Base-by-base conservation (phyloP, 2,797 vertebrate genomes). In the Sebastes kiyomatsui region DNA sequence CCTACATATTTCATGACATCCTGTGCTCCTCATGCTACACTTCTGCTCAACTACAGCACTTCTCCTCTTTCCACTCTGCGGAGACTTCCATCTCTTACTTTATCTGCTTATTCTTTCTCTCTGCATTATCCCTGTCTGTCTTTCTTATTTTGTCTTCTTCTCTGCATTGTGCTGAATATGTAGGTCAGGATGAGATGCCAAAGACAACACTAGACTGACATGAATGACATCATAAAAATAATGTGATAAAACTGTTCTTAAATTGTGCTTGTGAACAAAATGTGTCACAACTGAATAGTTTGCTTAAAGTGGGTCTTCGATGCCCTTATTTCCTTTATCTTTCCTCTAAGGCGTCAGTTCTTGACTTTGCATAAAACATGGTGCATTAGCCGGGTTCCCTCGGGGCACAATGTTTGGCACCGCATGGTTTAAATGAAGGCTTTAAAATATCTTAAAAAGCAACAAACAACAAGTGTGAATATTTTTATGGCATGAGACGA, bases 1-100 rank as follows among this genome's bases (percentile, higher is more conserved):
- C 80, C 79, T 95, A 92, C 94, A 95, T 95, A 94, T 95, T 95
- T 95, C 88, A 95, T 94, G 93, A 94, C 87, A 91, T 90, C 89
- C 92, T 91, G 88, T 71, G 79, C 92, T 90, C 87, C 87, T 88
- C 85, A 81, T 90, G 82, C 87, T 87, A 82, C 87, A 78, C 83
- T 77, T 86, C 70, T 77, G 61, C 82, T 78, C 81, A 49, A 88
- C 87, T 85, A 81, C 84, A 80, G 59, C 71, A 62, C 76, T 62
- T 83, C 84, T 90, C 80, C 54, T 70, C 67, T 84, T 87, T 77
- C 82, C 70, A 55, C 70, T 61, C 66, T 54, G 54, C 10, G 5
- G 32, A 80, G 76, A 86, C 67, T 65, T 71, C 66, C 66, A 62
- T 56, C 67, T 83, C 79, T 59, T 30, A 85, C 65, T 84, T 66